Evolutionary conservation across 2,888 invertebrate genomes (phyloP).

Genomic region (Himalopsyche tibetana): DNA sequence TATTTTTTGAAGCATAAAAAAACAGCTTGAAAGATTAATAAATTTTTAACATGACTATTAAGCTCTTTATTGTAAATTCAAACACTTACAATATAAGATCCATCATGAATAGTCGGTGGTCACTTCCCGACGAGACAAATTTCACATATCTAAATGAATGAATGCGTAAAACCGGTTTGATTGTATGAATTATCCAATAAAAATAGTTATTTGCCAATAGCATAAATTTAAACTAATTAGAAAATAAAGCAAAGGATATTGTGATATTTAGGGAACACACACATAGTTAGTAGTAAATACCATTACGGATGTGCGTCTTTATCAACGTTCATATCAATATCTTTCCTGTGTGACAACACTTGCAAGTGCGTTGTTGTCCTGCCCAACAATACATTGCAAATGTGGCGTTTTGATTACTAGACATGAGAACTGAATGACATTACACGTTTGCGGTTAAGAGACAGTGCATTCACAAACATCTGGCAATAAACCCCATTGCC

Average conservation of each 20-base stretch:
- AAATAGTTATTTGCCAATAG: neutral
- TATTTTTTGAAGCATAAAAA: no score
- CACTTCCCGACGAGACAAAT: no score
- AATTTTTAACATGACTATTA: no score
- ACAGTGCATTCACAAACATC: no score
- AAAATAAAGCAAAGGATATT: neutral
- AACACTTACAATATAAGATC: no score
- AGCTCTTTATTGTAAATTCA: no score
- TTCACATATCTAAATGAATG: neutral
- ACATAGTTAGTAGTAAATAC: neutral
- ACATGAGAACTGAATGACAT: neutral
- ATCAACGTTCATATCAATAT: neutral
- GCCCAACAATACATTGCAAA: neutral
- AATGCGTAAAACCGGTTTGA: neutral
- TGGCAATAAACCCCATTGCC: no score
- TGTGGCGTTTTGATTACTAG: neutral
- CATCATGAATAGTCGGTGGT: no score
- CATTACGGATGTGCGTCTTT: conserved; percentile 1
- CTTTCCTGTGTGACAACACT: conserved; percentile 32
- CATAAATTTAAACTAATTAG: neutral
- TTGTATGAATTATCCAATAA: neutral
- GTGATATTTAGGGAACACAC: neutral
- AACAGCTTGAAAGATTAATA: no score
- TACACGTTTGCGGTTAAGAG: neutral
- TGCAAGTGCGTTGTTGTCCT: neutral